Evolutionary conservation across 2,888 invertebrate genomes (phyloP).

Genomic region (Adelphocoris suturalis): DNA sequence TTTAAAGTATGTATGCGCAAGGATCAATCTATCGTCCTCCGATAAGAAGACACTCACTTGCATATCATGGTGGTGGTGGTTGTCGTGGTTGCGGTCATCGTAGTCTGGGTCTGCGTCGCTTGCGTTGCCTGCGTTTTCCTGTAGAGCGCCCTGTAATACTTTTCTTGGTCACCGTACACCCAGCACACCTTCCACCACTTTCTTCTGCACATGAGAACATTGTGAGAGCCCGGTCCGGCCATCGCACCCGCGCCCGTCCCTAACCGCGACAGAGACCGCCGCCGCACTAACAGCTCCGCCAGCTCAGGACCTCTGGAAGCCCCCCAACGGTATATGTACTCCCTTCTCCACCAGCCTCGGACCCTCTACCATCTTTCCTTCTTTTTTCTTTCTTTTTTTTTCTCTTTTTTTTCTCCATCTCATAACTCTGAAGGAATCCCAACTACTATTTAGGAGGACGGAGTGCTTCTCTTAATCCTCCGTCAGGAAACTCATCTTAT

Average conservation of each 20-base stretch:
- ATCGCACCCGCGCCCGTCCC: slow-evolving; percentile 34
- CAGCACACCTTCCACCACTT: slow-evolving; percentile 95
- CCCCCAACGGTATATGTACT: slow-evolving; percentile 61
- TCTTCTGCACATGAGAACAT: slow-evolving; percentile 86
- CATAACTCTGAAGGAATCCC: slow-evolving; percentile 66
- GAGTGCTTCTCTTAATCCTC: slow-evolving; percentile 4
- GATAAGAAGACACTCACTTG: slow-evolving; percentile 50
- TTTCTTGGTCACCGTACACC: slow-evolving; percentile 92
- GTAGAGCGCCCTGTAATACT: slow-evolving; percentile 90
- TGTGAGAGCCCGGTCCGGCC: slow-evolving; percentile 52
- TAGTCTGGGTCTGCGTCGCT: slow-evolving; percentile 32
- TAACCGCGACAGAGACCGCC: slow-evolving; percentile 49
- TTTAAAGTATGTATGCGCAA: too few relatives aligned
- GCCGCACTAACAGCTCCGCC: slow-evolving; percentile 61
- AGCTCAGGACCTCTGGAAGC: slow-evolving; percentile 1
- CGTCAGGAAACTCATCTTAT: slow-evolving; percentile 2
- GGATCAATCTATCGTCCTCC: not conserved
- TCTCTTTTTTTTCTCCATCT: slow-evolving; percentile 43
- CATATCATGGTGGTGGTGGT: slow-evolving; percentile 55
- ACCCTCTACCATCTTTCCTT: slow-evolving; percentile 54
- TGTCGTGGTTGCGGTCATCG: slow-evolving; percentile 51
- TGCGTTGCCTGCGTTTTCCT: slow-evolving; percentile 76
- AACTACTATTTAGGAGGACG: slow-evolving; percentile 64
- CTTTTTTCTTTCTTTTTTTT: slow-evolving; percentile 12
- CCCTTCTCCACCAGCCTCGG: slow-evolving; percentile 34